A percentile compares a stretch with the other conserved stretches of the same genome.
Conservation (phyloP, 2,888 invertebrate species). For the Bhutanitis thaidina region DNA sequence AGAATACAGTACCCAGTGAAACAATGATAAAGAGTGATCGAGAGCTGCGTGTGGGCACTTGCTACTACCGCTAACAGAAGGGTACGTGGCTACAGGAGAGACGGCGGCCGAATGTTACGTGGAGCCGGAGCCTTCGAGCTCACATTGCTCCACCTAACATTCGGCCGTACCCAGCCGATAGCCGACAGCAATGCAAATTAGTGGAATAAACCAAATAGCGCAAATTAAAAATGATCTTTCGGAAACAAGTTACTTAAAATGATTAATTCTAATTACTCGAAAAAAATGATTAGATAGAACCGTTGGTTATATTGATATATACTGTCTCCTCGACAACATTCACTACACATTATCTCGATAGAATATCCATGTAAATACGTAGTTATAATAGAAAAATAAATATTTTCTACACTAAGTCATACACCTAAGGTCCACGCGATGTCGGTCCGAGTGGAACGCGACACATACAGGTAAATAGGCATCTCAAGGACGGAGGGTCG, state of each 20-base stretch:
- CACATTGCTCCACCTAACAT: background rate
- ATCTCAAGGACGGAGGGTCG: constrained; percentile 72
- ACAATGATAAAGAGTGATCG: constrained; percentile 72
- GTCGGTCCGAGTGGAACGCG: constrained; percentile 52
- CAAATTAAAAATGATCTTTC: constrained; percentile 50
- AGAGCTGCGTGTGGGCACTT: constrained; percentile 51
- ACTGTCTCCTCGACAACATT: constrained; percentile 71
- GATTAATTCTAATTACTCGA: constrained; percentile 54
- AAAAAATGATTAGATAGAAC: constrained; percentile 36
- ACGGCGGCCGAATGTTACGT: background rate
- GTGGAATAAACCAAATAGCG: constrained; percentile 39
- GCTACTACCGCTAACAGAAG: constrained; percentile 27
- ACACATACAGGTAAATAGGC: constrained; percentile 66
- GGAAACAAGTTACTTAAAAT: constrained; percentile 54
- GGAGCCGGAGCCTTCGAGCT: background rate
- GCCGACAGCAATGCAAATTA: constrained; percentile 28
- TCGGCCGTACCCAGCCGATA: background rate
- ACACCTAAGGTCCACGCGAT: constrained; percentile 76
- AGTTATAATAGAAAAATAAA: constrained; percentile 76
- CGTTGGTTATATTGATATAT: constrained; percentile 50
- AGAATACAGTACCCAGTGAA: constrained; percentile 73
- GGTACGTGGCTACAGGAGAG: constrained; percentile 11
- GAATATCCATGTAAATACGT: constrained; percentile 70
- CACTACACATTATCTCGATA: constrained; percentile 80
- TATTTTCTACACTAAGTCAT: constrained; percentile 79